Conservation (phyloP, 1,140 invertebrate genomes). For the Drosophila rhopaloa region DNA sequence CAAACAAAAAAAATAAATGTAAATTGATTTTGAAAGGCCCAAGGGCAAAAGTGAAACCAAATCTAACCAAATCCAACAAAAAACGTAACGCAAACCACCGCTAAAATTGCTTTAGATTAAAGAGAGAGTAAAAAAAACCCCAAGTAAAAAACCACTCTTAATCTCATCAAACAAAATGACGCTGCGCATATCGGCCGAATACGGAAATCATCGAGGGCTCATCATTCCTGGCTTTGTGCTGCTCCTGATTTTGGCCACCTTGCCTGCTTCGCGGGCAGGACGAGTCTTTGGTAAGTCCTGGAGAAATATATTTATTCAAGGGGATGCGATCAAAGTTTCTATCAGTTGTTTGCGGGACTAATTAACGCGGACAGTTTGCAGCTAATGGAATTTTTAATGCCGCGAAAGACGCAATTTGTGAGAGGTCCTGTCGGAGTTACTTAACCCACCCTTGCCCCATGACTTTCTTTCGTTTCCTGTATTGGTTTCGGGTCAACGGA, state of each 20-base stretch:
- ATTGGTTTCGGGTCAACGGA: slow-evolving; percentile 62
- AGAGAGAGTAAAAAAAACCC: slow-evolving; percentile 13
- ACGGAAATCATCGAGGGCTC: slow-evolving; percentile 77
- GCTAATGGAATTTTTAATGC: slow-evolving; percentile 82
- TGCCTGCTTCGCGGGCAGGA: slow-evolving; percentile 61
- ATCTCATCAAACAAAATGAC: slow-evolving; percentile 73
- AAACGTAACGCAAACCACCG: slow-evolving; percentile 75
- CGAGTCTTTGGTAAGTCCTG: slow-evolving; percentile 78
- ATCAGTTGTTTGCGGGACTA: slow-evolving; percentile 51
- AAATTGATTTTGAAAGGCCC: slow-evolving; percentile 48
- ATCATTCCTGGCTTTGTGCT: slow-evolving; percentile 77
- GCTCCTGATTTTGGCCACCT: slow-evolving; percentile 60
- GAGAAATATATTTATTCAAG: not conserved
- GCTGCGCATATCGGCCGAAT: slow-evolving; percentile 78
- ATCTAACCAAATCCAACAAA: slow-evolving; percentile 22
- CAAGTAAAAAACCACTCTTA: slow-evolving; percentile 31
- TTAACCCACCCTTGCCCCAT: slow-evolving; percentile 1
- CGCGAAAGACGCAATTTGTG: slow-evolving; percentile 47
- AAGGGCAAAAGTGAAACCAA: slow-evolving; percentile 26
- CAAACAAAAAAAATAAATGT: slow-evolving; percentile 24
- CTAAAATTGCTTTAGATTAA: slow-evolving; percentile 70
- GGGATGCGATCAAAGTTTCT: slow-evolving; percentile 46
- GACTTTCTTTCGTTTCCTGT: slow-evolving; percentile 20
- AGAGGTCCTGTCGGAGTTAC: slow-evolving; percentile 14
- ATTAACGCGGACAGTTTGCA: slow-evolving; percentile 72